Conservation (phyloP, 1,140 invertebrate genomes). For the Oedothorax gibbosus region DNA sequence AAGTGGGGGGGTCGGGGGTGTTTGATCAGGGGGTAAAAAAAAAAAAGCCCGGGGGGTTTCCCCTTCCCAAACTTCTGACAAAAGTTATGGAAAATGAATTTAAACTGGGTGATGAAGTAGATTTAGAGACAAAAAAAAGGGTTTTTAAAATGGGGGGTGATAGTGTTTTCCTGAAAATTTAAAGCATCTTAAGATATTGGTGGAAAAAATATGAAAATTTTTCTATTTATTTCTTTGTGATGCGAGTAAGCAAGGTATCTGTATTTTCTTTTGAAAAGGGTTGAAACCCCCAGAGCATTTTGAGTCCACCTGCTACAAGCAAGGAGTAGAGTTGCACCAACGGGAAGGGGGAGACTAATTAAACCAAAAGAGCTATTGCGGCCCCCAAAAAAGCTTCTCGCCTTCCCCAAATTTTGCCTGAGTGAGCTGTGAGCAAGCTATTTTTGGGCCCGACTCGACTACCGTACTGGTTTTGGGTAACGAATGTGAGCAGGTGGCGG, state of each 20-base stretch:
- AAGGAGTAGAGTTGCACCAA: constrained; percentile 37
- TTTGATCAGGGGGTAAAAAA: too few species aligned
- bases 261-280: constrained; percentile 13
- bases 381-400: constrained; percentile 17
- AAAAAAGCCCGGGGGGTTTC: too few species aligned
- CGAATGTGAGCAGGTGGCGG: neutral
- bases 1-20: constrained; percentile 9
- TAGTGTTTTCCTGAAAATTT: constrained; percentile 19
- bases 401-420: constrained; percentile 5
- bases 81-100: neutral
- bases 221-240: constrained; percentile 34
- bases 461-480: constrained; percentile 10
- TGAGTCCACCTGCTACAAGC: constrained; percentile 53
- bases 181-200: constrained; percentile 8
- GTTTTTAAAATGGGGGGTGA: constrained; percentile 19
- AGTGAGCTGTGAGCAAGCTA: neutral
- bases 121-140: neutral
- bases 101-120: constrained; percentile 20
- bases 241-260: constrained; percentile 10
- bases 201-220: neutral
- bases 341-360: constrained; percentile 39
- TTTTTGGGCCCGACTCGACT: neutral
- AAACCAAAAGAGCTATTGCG: constrained; percentile 23
- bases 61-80: constrained; percentile 21
- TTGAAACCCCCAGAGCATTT: constrained; percentile 21